Evolutionary conservation across 37 sponge, comb jelly and placozoan genomes (phyloP), one percentile per base, ranked within the genome.

Genomic region (Sycon ciliatum): DNA sequence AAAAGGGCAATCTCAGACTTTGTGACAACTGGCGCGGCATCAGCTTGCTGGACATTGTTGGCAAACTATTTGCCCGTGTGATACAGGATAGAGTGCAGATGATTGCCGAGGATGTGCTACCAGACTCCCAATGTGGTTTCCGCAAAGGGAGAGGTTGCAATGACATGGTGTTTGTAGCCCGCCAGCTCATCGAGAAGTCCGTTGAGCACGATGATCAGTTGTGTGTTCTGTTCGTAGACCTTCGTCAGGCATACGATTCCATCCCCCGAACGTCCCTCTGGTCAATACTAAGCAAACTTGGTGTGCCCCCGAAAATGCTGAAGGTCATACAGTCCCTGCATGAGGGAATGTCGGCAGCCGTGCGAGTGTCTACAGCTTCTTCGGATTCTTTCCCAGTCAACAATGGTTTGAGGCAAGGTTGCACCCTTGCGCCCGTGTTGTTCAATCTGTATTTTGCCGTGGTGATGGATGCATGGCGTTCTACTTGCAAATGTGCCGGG

Each of bases 381-480:
- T n/a, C n/a, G n/a, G n/a, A n/a, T n/a, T n/a, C n/a, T n/a, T n/a
- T 63, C 74, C 75, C 63, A 33, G 80, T 72, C 42, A 33, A 13
- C 35, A 80, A 80, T 80, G 75, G 81, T 18, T 39, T 81, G 62
- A 74, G 71, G 34, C 82, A 81, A 35, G 69, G 76, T 3, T 75
- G 76, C 75, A 36, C 42, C 35, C 38, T 75, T 36, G n/a, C n/a
- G n/a, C n/a, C n/a, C n/a, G n/a, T n/a, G n/a, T n/a, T n/a, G n/a
- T n/a, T n/a, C n/a, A n/a, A 73, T 74, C 67, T 81, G 3, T 81
- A 75, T 71, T 74, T 75, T 28, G 69, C 38, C 30, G 20, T 71
- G 18, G 65, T 69, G 26, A 58, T 68, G 33, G 13, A 37, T 6
- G 7, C 31, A 37, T 39, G 73, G 79, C 32, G 55, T 35, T 53